phyloP scores from a whole-genome alignment of 1,140 invertebrate species.

The Mactra quadrangularis region DNA sequence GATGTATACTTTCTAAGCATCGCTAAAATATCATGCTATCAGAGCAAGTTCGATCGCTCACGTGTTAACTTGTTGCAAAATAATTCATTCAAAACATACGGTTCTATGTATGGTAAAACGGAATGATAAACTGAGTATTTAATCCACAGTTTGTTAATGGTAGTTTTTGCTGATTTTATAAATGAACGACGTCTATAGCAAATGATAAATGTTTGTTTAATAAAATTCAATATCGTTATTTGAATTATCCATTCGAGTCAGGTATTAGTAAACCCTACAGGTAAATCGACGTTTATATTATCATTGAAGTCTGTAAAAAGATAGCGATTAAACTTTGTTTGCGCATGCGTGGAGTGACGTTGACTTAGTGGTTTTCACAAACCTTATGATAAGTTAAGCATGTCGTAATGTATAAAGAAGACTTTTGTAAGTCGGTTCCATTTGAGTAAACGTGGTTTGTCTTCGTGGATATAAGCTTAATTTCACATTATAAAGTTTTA shows the following conservation, averaged over 20 bases:
- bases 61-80: neutral
- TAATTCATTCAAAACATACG: neutral
- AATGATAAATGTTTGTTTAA: neutral
- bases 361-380: neutral
- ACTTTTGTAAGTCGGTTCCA: conserved; percentile 32
- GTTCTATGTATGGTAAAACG: neutral
- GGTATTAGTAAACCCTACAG: conserved; percentile 8
- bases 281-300: conserved; percentile 13
- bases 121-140: neutral
- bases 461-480: neutral
- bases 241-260: neutral
- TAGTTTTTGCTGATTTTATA: neutral
- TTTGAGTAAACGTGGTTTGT: conserved; percentile 30
- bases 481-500: no score
- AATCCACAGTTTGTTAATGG: neutral
- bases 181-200: neutral
- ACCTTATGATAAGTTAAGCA: neutral
- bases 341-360: conserved; percentile 29
- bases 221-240: neutral
- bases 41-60: neutral
- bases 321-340: conserved; percentile 20
- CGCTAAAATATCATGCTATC: conserved; percentile 1
- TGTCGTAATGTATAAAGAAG: conserved; percentile 22
- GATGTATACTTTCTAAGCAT: neutral
- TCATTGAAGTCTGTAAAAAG: conserved; percentile 3